Conservation (phyloP, 2,113 vertebrate species). For the Saccopteryx leptura region DNA sequence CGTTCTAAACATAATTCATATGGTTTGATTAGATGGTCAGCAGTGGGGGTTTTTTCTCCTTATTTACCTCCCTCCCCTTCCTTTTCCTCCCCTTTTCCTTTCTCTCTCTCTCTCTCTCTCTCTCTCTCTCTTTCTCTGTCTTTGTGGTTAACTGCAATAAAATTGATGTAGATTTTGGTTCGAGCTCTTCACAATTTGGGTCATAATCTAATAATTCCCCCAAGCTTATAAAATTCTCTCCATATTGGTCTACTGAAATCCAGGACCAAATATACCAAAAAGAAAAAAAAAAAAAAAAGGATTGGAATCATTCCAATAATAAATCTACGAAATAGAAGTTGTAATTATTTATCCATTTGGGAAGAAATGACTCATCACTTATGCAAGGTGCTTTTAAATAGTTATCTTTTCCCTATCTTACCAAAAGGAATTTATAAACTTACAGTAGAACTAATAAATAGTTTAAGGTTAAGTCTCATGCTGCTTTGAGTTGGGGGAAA, state of each 20-base stretch:
- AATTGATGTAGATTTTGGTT: background rate
- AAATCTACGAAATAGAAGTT: constrained; percentile 52
- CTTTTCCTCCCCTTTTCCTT: too few species aligned
- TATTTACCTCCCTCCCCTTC: accelerated
- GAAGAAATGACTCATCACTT: constrained; percentile 54
- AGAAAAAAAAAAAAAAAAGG: background rate
- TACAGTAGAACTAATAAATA: constrained; percentile 58
- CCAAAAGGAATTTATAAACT: constrained; percentile 49
- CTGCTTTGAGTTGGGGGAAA: constrained; percentile 40
- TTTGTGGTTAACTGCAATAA: background rate
- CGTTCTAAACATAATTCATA: background rate
- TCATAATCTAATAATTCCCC: background rate
- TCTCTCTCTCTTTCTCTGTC: accelerated
- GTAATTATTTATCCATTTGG: constrained; percentile 56
- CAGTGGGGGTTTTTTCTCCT: background rate
- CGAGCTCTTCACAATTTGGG: background rate
- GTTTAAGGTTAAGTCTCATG: background rate
- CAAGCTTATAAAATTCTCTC: background rate
- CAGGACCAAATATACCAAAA: background rate
- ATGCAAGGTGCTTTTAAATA: constrained; percentile 58
- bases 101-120: too few species aligned
- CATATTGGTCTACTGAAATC: constrained; percentile 45
- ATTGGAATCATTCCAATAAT: constrained; percentile 44
- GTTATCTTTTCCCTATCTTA: constrained; percentile 54
- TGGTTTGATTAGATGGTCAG: background rate